Evolutionary conservation across 1,140 invertebrate genomes (phyloP), one percentile per base, ranked within the genome.

Genomic region (Rhysida immarginata): DNA sequence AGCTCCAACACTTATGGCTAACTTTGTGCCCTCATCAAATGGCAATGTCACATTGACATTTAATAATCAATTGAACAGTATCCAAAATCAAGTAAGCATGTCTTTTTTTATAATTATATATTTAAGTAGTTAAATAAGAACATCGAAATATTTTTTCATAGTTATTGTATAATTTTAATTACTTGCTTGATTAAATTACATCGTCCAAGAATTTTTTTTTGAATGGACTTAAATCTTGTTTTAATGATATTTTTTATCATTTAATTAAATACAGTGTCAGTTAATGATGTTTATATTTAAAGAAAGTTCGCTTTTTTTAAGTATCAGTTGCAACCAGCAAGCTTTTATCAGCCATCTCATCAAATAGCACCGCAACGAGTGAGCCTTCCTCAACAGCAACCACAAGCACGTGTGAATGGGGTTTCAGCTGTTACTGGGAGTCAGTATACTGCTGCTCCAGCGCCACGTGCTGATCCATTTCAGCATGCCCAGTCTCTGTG

Each of bases 41-140:
- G 81, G 84, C 54, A 89, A 86, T 68, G 86, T 91, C 48, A 89
- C 88, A 14, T 77, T 91, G 42, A 87, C 87, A 5, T 90, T 91
- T 65, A 91, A 88, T 71, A 90, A 87, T 61, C 77, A 77, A 59
- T 67, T 89, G 58, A 73, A 70, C 62, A 69, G 68, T 35, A 60
- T 74, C 11, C 71, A 69, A 53, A 69, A 66, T 54, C 71, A 74
- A 67, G 69, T 73, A 60, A 52, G 29, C n/a, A n/a, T n/a, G n/a
- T n/a, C n/a, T n/a, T n/a, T n/a, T n/a, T n/a, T n/a, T n/a, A n/a
- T n/a, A n/a, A n/a, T n/a, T n/a, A n/a, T n/a, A n/a, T n/a, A n/a
- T n/a, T n/a, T n/a, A n/a, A n/a, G n/a, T n/a, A n/a, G n/a, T n/a
- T n/a, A n/a, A n/a, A n/a, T n/a, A n/a, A n/a, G n/a, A n/a, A n/a